phyloP scores from a whole-genome alignment of 2,888 invertebrate species.

The Lasioglossum malachurum region DNA sequence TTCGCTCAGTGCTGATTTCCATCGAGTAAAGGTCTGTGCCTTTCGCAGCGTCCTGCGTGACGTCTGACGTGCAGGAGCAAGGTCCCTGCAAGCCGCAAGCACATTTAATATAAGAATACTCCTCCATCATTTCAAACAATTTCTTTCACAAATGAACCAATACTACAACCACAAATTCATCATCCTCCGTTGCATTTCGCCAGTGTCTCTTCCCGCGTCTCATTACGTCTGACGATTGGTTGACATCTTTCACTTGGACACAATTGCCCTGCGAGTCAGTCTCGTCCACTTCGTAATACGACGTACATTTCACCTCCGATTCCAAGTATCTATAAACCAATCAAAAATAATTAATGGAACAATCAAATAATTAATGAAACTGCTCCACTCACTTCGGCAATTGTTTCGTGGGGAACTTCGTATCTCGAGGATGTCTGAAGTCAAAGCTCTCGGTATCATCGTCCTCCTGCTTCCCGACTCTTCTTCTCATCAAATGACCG shows the following conservation, averaged over 20 bases:
- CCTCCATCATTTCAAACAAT: not conserved
- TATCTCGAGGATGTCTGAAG: slow-evolving; percentile 48
- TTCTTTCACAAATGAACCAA: not conserved
- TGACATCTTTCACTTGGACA: slow-evolving; percentile 49
- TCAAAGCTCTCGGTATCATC: slow-evolving; percentile 52
- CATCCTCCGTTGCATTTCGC: slow-evolving; percentile 60
- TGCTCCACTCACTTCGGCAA: slow-evolving; percentile 62
- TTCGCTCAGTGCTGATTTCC: slow-evolving; percentile 13
- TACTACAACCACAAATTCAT: slow-evolving; percentile 33
- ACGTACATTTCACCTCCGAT: slow-evolving; percentile 61
- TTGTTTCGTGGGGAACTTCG: slow-evolving; percentile 57
- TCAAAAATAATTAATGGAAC: not conserved
- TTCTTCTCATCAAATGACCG: not conserved
- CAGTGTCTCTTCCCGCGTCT: slow-evolving; percentile 41
- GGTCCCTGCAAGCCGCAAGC: slow-evolving; percentile 19
- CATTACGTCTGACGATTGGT: slow-evolving; percentile 56
- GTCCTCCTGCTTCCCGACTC: slow-evolving; percentile 19
- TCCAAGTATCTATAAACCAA: slow-evolving; percentile 53
- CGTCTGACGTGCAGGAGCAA: slow-evolving; percentile 44
- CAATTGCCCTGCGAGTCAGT: slow-evolving; percentile 44
- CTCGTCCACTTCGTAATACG: slow-evolving; percentile 78
- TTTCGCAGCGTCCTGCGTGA: slow-evolving; percentile 3
- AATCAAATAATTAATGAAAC: not conserved
- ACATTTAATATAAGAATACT: too few relatives aligned
- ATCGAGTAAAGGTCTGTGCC: slow-evolving; percentile 11